Base-by-base conservation (phyloP, 2,888 invertebrate genomes). In the Bimastos eiseni region DNA sequence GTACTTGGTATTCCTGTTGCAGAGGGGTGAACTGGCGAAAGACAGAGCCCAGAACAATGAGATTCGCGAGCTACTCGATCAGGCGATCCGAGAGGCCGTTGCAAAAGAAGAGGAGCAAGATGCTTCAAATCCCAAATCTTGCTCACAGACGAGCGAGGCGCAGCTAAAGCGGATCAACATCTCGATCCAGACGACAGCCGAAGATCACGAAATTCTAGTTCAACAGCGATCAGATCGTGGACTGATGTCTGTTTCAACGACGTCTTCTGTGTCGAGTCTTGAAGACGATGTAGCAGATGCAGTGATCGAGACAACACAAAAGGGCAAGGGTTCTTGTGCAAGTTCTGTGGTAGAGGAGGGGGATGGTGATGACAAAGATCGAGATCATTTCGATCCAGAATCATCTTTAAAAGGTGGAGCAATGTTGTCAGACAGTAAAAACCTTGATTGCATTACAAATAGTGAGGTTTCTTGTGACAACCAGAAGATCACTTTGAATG, bases 1-100 rank as follows among this genome's bases (percentile, higher is more conserved):
- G 24, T 83, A 34, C 11, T 34, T 33, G 36, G 19, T 19, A 38
- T 41, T 34, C 19, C 34, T 30, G 24, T 34, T 90, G 17, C 91
- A 93, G 93, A 89, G 92, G 41, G 93, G 91, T 24, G 92, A 93
- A 89, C 88, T 92, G 89, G 92, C 92, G 5, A 49, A 92, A 37
- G 92, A 93, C 89, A 90, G 92, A 34, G 91, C 92, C 0, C 83
- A 89, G 44, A 90, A 91, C 88, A 91, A 92, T 37, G 91, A 91
- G 90, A 91, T 92, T 70, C 49, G 91, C n/a, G 90, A 92, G 21
- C 88, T 92, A 44, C 90, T 93, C 44, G 88, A 84, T 33, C 44
- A 91, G 21, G 90, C 91, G 21, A 90, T 92, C 36, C 89, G 89
- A 30, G 91, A 38, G 17, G 91, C 91, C 37, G n/a, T 83, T 84